Conservation (phyloP, 2,113 vertebrate species). For the Dromaius novaehollandiae region DNA sequence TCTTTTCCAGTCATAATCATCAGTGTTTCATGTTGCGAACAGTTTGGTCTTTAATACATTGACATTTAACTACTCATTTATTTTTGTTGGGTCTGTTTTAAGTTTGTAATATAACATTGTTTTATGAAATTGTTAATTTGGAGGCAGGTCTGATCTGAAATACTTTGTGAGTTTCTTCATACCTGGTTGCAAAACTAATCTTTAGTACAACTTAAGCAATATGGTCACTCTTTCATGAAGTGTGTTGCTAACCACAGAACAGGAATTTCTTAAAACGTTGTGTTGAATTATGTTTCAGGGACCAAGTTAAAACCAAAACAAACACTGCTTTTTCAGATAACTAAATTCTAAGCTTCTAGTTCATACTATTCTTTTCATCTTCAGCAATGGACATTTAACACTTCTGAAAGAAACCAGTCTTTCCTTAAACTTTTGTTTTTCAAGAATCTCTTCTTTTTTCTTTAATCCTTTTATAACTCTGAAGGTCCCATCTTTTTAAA, state of each 20-base stretch:
- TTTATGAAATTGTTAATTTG: conserved; percentile 14
- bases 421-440: not conserved
- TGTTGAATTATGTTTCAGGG: not conserved
- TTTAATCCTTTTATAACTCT: not conserved
- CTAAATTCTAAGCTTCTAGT: not conserved
- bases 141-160: not conserved
- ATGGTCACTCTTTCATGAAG: not conserved
- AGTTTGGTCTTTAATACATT: conserved; percentile 63
- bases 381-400: not conserved
- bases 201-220: not conserved
- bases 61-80: conserved; percentile 70
- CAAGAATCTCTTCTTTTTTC: not conserved
- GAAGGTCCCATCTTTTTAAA: not conserved
- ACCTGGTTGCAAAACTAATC: conserved; percentile 12
- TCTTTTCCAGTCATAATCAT: conserved; percentile 66
- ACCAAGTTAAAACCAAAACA: not conserved
- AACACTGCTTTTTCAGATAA: not conserved
- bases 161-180: conserved; percentile 1
- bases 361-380: not conserved
- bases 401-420: not conserved
- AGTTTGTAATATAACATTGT: conserved; percentile 54
- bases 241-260: not conserved
- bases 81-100: conserved; percentile 69
- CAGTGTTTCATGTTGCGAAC: conserved; percentile 69
- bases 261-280: not conserved